Base-by-base conservation (phyloP, 2,113 vertebrate species). In the Neoarius graeffei region DNA sequence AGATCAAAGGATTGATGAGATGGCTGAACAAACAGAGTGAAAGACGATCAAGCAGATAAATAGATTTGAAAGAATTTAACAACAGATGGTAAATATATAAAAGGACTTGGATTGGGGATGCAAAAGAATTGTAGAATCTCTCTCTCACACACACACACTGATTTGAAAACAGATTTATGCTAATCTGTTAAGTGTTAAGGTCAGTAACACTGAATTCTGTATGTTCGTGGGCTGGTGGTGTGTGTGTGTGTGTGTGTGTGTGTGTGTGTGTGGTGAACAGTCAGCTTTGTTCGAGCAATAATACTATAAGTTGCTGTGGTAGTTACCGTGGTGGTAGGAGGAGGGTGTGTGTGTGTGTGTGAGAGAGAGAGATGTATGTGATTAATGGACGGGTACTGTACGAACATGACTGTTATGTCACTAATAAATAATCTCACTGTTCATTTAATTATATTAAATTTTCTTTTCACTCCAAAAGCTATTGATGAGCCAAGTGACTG, bases 371-470 rank as follows among this genome's bases (percentile, higher is more conserved):
- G 42, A 42, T 42, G 42, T 4, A 4, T 74, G 35, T 9, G 52
- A 42, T 73, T 71, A 56, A 59, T 1, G 2, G 23, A 77, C 6
- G 0, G 13, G 35, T 66, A 52, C 48, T 52, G 60, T 86, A 19
- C 1, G 27, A 79, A 86, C 20, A 86, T 3, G 17, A 66, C 42
- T 67, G 48, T 66, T 81, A 66, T 17, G 11, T 57, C 4, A 79
- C 59, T 86, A 86, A 86, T 79, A 86, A 86, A 86, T 79, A 86
- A 52, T 74, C 14, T 56, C 8, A 54, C 48, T 69, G 50, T 14
- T 80, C 17, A n/a, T 8, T 57, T 57, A 7, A 54, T 48, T 1
- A 48, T 15, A 73, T 48, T 9, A 20, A 5, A 76, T 25, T 48
- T 42, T 73, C 30, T 52, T 17, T 23, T 50, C 42, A 73, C 20